Percentiles rank a stretch among this genome's conserved stretches.
Evolutionary conservation across 2,888 invertebrate species (phyloP).

Genomic region (Teleiodes luculella): DNA sequence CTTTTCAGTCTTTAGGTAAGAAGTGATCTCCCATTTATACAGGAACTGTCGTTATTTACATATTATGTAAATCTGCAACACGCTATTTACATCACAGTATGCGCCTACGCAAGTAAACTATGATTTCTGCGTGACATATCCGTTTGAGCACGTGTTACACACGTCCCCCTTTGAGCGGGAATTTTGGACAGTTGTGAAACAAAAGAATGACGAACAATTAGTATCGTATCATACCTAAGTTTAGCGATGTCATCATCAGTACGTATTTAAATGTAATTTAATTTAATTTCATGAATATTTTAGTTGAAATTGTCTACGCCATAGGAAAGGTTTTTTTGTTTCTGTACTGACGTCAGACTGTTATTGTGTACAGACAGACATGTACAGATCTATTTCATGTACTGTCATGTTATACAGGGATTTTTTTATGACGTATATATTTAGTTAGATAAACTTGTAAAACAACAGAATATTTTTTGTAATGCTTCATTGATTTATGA

Average conservation of each 20-base stretch:
- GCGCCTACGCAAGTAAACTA: background rate
- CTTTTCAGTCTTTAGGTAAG: too few relatives aligned
- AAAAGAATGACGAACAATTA: constrained; percentile 10
- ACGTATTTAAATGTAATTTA: background rate
- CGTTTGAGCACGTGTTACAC: background rate
- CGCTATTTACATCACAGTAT: too few relatives aligned
- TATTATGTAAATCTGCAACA: background rate
- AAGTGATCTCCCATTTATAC: too few relatives aligned
- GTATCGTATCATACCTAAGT: background rate
- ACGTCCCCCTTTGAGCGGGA: constrained; percentile 1
- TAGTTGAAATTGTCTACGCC: background rate
- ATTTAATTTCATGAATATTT: background rate
- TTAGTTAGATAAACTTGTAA: too few relatives aligned
- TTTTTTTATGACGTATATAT: too few relatives aligned
- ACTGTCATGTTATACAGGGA: too few relatives aligned
- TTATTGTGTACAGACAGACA: too few relatives aligned
- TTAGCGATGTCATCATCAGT: background rate
- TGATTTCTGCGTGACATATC: background rate
- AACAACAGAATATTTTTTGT: too few relatives aligned
- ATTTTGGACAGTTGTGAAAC: constrained; percentile 5
- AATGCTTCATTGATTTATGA: too few relatives aligned
- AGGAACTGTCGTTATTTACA: too few relatives aligned
- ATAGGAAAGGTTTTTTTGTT: background rate
- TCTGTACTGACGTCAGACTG: too few relatives aligned
- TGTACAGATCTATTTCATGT: too few relatives aligned